phyloP scores from a whole-genome alignment of 2,797 vertebrate genomes.

The Argyrosomus regius region DNA sequence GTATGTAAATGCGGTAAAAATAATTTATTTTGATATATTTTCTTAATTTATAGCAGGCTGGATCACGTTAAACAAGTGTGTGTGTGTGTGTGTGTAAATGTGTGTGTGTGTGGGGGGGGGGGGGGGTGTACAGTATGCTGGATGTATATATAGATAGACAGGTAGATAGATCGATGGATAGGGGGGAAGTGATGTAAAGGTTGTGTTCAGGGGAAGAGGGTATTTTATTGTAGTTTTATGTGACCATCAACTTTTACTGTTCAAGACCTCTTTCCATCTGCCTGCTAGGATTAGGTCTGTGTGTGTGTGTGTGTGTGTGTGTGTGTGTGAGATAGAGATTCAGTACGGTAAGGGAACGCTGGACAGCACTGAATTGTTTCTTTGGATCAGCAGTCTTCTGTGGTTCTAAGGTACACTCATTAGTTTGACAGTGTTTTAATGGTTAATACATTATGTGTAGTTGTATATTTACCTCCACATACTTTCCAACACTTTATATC shows the following conservation, averaged over 20 bases:
- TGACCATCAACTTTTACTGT: conserved; percentile 52
- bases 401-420: background rate
- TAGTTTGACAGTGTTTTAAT: background rate
- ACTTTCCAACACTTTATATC: background rate
- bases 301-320: background rate
- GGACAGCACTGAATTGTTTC: background rate
- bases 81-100: too few species aligned
- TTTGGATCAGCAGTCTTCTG: background rate
- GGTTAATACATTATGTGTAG: background rate
- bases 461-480: background rate
- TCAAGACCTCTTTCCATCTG: conserved; percentile 37
- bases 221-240: conserved; percentile 46
- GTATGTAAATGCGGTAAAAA: too few species aligned
- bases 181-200: conserved; percentile 25
- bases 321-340: background rate
- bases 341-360: too few species aligned
- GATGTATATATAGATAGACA: background rate
- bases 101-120: too few species aligned
- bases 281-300: conserved; percentile 3
- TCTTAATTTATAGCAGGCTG: too few species aligned
- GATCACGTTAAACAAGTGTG: too few species aligned
- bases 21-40: too few species aligned
- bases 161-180: background rate
- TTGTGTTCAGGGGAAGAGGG: conserved; percentile 13
- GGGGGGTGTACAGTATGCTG: too few species aligned